Evolutionary conservation across 2,888 invertebrate genomes (phyloP).

Genomic region (Macaria notata): DNA sequence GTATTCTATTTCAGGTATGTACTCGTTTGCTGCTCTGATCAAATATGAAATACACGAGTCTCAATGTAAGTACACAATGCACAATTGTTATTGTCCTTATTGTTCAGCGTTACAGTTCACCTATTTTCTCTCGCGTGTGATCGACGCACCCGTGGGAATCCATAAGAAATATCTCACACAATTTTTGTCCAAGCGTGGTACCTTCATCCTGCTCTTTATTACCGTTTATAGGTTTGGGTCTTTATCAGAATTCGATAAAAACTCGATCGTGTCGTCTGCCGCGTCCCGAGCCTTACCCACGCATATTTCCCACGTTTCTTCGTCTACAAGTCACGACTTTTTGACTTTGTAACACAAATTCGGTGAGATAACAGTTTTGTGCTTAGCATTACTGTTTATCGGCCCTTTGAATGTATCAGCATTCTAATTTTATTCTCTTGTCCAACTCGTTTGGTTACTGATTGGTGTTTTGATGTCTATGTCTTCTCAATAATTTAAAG

Average conservation of each 20-base stretch:
- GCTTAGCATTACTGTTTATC: conserved; percentile 24
- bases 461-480: conserved; percentile 11
- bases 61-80: conserved; percentile 20
- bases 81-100: conserved; percentile 18
- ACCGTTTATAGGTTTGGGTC: conserved; percentile 28
- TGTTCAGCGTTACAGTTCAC: conserved; percentile 15
- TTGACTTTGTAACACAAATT: conserved; percentile 39
- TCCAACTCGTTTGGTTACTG: conserved; percentile 15
- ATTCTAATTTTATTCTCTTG: conserved; percentile 13
- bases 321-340: conserved; percentile 52
- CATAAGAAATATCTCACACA: conserved; percentile 12
- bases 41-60: conserved; percentile 15
- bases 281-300: conserved; percentile 42
- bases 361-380: conserved; percentile 36
- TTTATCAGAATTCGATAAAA: conserved; percentile 55
- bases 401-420: conserved; percentile 15
- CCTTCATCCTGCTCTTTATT: conserved; percentile 19
- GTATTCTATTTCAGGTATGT: conserved; percentile 59
- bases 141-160: conserved; percentile 32
- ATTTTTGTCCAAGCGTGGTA: conserved; percentile 22
- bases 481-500: background rate
- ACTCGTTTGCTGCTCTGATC: conserved; percentile 10
- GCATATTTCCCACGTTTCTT: conserved; percentile 64
- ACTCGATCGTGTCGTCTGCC: conserved; percentile 55
- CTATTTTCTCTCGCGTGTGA: conserved; percentile 11